A percentile compares a stretch with the other conserved stretches of the same genome.
Evolutionary conservation across 2,113 vertebrate species (phyloP).

Genomic region (Chinchilla lanigera): DNA sequence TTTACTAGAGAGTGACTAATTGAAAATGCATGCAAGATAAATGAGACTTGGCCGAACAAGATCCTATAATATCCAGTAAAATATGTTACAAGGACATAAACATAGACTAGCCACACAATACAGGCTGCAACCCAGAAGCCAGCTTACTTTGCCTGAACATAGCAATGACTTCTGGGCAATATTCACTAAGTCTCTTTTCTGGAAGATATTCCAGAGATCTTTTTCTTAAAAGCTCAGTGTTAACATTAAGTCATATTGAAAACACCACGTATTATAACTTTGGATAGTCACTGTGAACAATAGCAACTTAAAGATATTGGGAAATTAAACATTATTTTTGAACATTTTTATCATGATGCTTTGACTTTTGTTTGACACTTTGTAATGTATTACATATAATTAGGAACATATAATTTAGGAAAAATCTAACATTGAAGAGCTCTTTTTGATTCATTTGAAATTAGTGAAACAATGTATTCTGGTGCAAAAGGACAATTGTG

Average conservation of each 20-base stretch:
- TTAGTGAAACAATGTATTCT: not conserved
- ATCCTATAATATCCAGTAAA: not conserved
- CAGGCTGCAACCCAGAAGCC: not conserved
- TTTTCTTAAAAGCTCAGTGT: not conserved
- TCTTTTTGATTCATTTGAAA: not conserved
- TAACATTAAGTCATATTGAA: not conserved
- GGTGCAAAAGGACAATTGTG: not conserved
- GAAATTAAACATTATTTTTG: not conserved
- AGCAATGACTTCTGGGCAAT: not conserved
- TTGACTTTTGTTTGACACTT: not conserved
- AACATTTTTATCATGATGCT: not conserved
- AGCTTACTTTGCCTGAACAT: not conserved
- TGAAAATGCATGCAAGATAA: not conserved
- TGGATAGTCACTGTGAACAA: not conserved
- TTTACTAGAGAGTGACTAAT: not conserved
- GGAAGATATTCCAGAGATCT: not conserved
- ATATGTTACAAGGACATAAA: not conserved
- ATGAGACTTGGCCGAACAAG: not conserved
- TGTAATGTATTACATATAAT: not conserved
- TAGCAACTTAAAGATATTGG: not conserved
- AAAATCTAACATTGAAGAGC: not conserved
- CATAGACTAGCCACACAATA: not conserved
- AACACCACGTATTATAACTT: not conserved
- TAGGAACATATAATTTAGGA: not conserved
- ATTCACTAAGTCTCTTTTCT: not conserved